Evolutionary conservation across 1,140 invertebrate species (phyloP), one percentile per base, ranked within the genome.

Genomic region (Sitobion miscanthi): DNA sequence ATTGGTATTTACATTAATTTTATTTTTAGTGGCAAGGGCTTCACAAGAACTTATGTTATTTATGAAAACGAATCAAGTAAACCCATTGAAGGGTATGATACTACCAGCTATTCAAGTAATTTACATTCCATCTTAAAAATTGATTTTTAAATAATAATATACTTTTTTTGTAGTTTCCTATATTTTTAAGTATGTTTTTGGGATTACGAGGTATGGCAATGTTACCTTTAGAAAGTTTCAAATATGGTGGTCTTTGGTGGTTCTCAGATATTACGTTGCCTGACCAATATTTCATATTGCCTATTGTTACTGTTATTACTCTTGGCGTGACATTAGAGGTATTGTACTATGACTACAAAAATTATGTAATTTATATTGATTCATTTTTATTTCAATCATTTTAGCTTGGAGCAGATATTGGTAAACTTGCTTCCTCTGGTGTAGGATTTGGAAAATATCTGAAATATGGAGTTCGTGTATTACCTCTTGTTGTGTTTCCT

Each of bases 111-210:
- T 97, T 0, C 98, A 99, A 96, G 98, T 97, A 95, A 94, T 94
- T 94, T 86, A 93, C 52, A 25, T 54, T 38, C 62, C 88, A 42
- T 89, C 93, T 49, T 86, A 42, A 87, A 62, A 30, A 62, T 35
- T 35, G 4, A 91, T 35, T 21, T 91, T 82, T 77, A 7, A 38
- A 77, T 35, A 92, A n/a, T 77, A 87, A 85, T 94, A 54, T 91
- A 77, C 47, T 94, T 93, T 94, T 94, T 94, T 93, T 96, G 52
- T 95, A 98, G 97, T 96, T 97, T 21, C 98, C 98, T 1, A 95
- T 99, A 14, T 99, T 99, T 95, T 95, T 99, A 77, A 98, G 98
- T 17, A 97, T 99, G 95, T 99, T 99, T 95, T 96, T 98, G 95
- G 98, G 96, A 0, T 95, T 99, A 23, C 96, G 97, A 94, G 95